phyloP scores from a whole-genome alignment of 2,113 vertebrate species.

The Serilophus lunatus region DNA sequence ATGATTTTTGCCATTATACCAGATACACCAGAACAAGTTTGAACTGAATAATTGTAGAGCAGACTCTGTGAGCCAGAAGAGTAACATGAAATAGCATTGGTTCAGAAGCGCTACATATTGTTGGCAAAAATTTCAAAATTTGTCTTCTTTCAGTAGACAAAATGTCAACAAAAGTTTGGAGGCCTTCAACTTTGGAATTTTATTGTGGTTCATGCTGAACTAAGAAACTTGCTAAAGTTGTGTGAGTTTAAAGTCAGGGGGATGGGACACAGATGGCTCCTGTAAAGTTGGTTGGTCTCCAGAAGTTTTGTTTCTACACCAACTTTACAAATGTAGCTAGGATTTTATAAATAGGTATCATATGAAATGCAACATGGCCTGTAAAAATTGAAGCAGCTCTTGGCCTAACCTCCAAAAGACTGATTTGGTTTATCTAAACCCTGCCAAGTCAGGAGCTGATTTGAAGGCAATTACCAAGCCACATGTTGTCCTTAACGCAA shows the following conservation, averaged over 20 bases:
- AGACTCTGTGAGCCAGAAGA: not conserved
- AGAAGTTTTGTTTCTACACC: slow-evolving; percentile 38
- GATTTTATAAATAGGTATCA: slow-evolving; percentile 42
- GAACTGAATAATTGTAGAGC: not conserved
- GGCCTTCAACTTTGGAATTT: not conserved
- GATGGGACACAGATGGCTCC: not conserved
- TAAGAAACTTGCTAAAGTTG: not conserved
- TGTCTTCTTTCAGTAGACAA: not conserved
- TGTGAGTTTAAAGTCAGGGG: not conserved
- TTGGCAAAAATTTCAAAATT: not conserved
- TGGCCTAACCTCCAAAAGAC: slow-evolving; percentile 6
- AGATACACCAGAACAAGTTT: not conserved
- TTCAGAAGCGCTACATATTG: not conserved
- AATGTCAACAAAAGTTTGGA: not conserved
- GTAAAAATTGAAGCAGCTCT: slow-evolving; percentile 33
- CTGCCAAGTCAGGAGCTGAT: slow-evolving; percentile 34
- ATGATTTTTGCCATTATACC: not conserved
- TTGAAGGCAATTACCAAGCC: slow-evolving; percentile 31
- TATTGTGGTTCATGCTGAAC: not conserved
- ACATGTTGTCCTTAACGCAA: slow-evolving; percentile 7
- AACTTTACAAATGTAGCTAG: not conserved
- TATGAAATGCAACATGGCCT: slow-evolving; percentile 10
- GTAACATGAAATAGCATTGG: not conserved
- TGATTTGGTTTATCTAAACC: slow-evolving; percentile 33
- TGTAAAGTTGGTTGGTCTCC: not conserved